These are phyloP conservation scores for Tenthredo distinguenda DNA, from an alignment of 2,888 invertebrate genomes.

Conservation along the genomic window DNA sequence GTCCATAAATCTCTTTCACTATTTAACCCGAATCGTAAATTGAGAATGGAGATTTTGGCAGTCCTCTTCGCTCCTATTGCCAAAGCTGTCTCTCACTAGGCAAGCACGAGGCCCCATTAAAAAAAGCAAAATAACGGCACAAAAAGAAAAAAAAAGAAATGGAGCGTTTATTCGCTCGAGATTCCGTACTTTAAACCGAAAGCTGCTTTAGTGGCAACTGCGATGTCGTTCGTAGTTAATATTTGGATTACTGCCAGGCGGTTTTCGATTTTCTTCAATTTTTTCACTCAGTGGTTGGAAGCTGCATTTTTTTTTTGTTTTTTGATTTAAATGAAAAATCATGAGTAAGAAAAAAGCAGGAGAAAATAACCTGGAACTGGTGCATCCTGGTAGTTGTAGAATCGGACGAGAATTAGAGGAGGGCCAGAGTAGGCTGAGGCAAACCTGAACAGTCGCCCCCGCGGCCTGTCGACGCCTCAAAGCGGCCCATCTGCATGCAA, in stretches of 20 bases:
- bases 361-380: not conserved
- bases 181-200: constrained; percentile 28
- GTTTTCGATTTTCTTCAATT: constrained; percentile 18
- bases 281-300: not conserved
- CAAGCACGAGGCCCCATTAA: constrained; percentile 13
- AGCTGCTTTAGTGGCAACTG: constrained; percentile 26
- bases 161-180: not conserved
- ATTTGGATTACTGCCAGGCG: constrained; percentile 41
- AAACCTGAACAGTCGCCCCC: constrained; percentile 54
- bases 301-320: constrained; percentile 31
- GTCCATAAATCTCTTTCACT: constrained; percentile 17
- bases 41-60: constrained; percentile 24
- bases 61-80: not conserved
- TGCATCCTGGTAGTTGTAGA: constrained; percentile 33
- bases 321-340: constrained; percentile 1
- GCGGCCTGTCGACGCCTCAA: constrained; percentile 56
- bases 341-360: not conserved
- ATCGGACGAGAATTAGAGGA: constrained; percentile 44
- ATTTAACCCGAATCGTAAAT: constrained; percentile 22
- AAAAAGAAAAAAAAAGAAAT: not conserved
- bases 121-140: not conserved
- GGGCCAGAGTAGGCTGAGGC: constrained; percentile 37
- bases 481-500: constrained; percentile 55
- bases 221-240: constrained; percentile 33
- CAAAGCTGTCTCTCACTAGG: constrained; percentile 28